Base-by-base conservation (phyloP, 2,797 vertebrate genomes). In the Hydrocynus forskahlii region DNA sequence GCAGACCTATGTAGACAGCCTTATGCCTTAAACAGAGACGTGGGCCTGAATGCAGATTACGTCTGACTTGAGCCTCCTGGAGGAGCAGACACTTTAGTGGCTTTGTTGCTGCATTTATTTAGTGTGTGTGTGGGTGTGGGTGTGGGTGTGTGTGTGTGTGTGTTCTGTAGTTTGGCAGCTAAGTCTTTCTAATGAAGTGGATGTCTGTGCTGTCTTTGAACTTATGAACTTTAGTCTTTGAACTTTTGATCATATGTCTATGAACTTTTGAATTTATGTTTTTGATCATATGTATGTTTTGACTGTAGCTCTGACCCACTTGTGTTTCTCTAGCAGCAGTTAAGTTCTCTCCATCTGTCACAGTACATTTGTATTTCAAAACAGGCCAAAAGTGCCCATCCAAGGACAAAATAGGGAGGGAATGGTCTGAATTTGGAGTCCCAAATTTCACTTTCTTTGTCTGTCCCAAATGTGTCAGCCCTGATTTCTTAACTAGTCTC, bases 341-440 rank as follows among this genome's bases (percentile, higher is more conserved):
- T 54, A 62, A 81, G 55, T 43, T 45, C 6, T 70, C 59, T 70
- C 64, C 40, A 55, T 60, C 62, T 55, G 5, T 74, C 55, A 35
- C 29, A 76, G 62, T 38, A 60, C 25, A 50, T 80, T 80, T 68
- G 72, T 80, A 68, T 78, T 75, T 76, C 17, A 55, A 38, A 35
- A 35, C 38, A 60, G 62, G 38, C 29, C 70, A 71, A 72, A 77
- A 62, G 59, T 63, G 43, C 70, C 50, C 45, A 64, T 38, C 5
- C 45, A 77, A 81, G 80, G 80, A 77, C 75, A 76, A 55, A 77
- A 64, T 52, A 75, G 57, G 57, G 12, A 72, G 59, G 16, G 16
- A 71, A 72, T 45, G 67, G 40, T 71, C 74, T 81, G 73, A 54
- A 63, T 70, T 43, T 63, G 19, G 55, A 81, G 80, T 71, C 80